phyloP scores from a whole-genome alignment of 2,888 invertebrate genomes.

The Camponotus fellah region DNA sequence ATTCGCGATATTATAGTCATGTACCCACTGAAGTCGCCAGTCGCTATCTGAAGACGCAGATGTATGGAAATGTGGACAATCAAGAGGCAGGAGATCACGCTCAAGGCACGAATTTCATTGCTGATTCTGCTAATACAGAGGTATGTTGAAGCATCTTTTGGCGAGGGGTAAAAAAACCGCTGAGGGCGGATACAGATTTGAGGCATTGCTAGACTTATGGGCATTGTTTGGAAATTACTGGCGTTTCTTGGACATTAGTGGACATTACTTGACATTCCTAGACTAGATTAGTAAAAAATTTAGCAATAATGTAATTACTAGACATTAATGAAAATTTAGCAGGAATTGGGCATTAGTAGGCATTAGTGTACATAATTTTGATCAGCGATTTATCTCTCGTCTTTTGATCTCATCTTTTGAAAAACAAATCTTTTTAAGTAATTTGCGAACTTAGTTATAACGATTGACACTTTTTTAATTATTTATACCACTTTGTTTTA shows the following conservation, averaged over 20 bases:
- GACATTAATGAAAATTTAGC: no score
- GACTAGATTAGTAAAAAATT: no score
- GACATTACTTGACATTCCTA: no score
- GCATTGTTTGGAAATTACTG: no score
- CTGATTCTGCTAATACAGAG: conserved; percentile 62
- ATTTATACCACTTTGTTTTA: not conserved
- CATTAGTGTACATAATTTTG: no score
- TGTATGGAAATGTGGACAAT: conserved; percentile 80
- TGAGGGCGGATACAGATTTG: no score
- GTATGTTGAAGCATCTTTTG: conserved; percentile 40
- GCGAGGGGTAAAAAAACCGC: no score
- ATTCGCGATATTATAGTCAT: conserved; percentile 85
- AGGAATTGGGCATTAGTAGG: no score
- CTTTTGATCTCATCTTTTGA: not conserved
- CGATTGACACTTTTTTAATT: not conserved
- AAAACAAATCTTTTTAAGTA: not conserved
- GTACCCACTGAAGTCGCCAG: conserved; percentile 82
- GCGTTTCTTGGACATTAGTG: no score
- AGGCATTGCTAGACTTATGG: no score
- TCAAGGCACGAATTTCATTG: conserved; percentile 63
- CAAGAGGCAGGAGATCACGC: conserved; percentile 60
- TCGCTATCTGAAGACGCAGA: conserved; percentile 75
- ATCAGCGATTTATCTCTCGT: no score
- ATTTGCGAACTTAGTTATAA: not conserved
- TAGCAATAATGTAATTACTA: no score